Base-by-base conservation (phyloP, 2,797 vertebrate species). In the Silurus lanzhouensis region DNA sequence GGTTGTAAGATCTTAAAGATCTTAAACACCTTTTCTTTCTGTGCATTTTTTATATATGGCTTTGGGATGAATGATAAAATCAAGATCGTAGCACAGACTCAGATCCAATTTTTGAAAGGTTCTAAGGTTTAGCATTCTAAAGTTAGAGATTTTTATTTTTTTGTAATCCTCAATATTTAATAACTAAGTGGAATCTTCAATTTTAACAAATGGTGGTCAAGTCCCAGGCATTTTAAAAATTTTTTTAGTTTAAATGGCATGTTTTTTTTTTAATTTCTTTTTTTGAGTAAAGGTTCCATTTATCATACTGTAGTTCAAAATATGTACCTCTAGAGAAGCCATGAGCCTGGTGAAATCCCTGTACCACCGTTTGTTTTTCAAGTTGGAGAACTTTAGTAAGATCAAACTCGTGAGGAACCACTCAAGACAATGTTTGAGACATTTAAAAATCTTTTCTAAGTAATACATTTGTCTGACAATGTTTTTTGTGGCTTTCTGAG, bases 381-480 rank as follows among this genome's bases (percentile, higher is more conserved):
- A 20, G 74, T 58, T 20, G 55, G 57, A 58, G 13, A 38, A 31
- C 17, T 13, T 78, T 60, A 61, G 19, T 58, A 64, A 19, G n/a
- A 5, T 9, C 19, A 15, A n/a, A 17, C 8, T 7, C 22, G 25
- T 19, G 15, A 27, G 44, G 38, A 80, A 66, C 3, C 7, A 44
- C 0, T 20, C 0, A 63, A 48, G 76, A 38, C 12, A 66, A n/a
- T 57, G 14, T 75, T 57, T 48, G 25, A n/a, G 20, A 64, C 6
- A 78, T 38, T 82, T 17, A n/a, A 60, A 48, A n/a, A 82, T 52
- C 38, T 25, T 71, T 78, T 75, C 19, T 44, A 85, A 46, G 55
- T 52, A 22, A 46, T 22, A 10, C 22, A 25, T 48, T 38, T 76
- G 52, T 25, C 57, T 52, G 13, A 82, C n/a, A 63, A 52, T 22